These are phyloP conservation scores for Bergia sp. DNA, from an alignment of 92 coral and sea anemone species.

Conservation along the genomic window DNA sequence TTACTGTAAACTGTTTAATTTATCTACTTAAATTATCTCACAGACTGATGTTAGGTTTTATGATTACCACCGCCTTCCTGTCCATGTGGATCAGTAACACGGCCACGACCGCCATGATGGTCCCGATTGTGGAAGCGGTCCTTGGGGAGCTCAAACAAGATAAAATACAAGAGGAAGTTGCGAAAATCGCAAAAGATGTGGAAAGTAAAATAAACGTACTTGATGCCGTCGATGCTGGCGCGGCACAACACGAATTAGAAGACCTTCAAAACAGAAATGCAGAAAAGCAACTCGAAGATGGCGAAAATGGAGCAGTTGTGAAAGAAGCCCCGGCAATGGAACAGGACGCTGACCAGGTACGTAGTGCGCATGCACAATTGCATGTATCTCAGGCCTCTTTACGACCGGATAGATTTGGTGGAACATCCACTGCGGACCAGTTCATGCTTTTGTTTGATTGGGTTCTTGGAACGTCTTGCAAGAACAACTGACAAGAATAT, in stretches of 20 bases:
- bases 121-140: slow-evolving; percentile 79
- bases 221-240: slow-evolving; percentile 17
- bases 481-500: too few relatives aligned
- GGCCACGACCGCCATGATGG: slow-evolving; percentile 89
- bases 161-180: slow-evolving; percentile 29
- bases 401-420: not conserved
- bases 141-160: slow-evolving; percentile 66
- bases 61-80: slow-evolving; percentile 72
- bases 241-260: slow-evolving; percentile 9
- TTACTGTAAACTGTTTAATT: not conserved
- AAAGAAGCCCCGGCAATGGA: not conserved
- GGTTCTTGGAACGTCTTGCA: too few relatives aligned
- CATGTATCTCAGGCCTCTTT: not conserved
- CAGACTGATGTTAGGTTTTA: slow-evolving; percentile 76
- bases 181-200: not conserved
- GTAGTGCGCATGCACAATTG: not conserved
- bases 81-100: slow-evolving; percentile 91
- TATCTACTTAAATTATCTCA: not conserved
- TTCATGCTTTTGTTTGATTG: too few relatives aligned
- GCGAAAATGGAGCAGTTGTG: not conserved
- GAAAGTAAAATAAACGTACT: slow-evolving; percentile 23
- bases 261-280: slow-evolving; percentile 8
- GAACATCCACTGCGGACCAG: too few relatives aligned
- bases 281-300: slow-evolving; percentile 17
- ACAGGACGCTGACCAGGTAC: not conserved